A percentile compares a stretch with the other conserved stretches of the same genome.
phyloP scores from a whole-genome alignment of 2,888 invertebrate genomes.

The Drosophila rellima region DNA sequence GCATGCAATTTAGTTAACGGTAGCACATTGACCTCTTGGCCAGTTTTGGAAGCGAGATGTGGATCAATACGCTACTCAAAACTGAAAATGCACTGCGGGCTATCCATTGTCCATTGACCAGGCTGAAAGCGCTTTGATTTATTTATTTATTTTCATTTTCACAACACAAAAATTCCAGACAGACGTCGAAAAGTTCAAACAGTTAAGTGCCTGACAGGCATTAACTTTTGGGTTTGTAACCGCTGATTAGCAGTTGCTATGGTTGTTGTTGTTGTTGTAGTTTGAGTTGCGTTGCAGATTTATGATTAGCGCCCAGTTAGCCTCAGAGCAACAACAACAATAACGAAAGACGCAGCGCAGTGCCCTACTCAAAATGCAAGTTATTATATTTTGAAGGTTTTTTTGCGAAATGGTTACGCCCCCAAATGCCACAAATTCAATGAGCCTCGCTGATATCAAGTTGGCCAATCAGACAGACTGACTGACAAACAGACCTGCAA shows the following conservation, averaged over 20 bases:
- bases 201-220: conserved; percentile 76
- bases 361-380: conserved; percentile 80
- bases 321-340: conserved; percentile 36
- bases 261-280: conserved; percentile 32
- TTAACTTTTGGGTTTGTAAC: conserved; percentile 72
- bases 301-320: conserved; percentile 75
- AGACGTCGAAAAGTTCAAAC: conserved; percentile 79
- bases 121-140: conserved; percentile 64
- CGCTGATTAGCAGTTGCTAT: conserved; percentile 65
- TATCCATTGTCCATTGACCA: conserved; percentile 20
- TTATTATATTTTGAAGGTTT: conserved; percentile 78
- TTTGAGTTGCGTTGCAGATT: conserved; percentile 74
- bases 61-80: conserved; percentile 33
- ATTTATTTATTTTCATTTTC: conserved; percentile 75
- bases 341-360: conserved; percentile 58
- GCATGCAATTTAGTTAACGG: conserved; percentile 64
- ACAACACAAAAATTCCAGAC: conserved; percentile 70
- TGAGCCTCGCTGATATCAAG: conserved; percentile 63
- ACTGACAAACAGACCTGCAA: conserved; percentile 13
- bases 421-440: conserved; percentile 79
- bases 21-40: conserved; percentile 74
- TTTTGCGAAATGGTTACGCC: conserved; percentile 73
- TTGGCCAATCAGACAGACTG: conserved; percentile 58
- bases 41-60: conserved; percentile 20
- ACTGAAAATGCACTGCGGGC: conserved; percentile 27